Evolutionary conservation across 64 coral and sea anemone genomes (phyloP), one percentile per base, ranked within the genome.

Genomic region (Trachythela sp.): DNA sequence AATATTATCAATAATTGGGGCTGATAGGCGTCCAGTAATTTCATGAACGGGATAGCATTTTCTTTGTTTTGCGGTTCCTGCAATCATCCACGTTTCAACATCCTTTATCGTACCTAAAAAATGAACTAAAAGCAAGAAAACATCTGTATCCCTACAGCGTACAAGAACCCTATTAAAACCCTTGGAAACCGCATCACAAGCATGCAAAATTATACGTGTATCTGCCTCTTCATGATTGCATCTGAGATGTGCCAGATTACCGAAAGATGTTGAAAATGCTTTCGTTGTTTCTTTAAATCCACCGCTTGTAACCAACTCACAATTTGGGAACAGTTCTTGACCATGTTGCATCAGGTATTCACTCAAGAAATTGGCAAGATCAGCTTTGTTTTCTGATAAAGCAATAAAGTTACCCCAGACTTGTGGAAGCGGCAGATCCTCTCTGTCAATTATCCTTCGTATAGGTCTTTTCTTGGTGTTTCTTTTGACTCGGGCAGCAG

Each of bases 311-410:
- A 72, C 33, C 24, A 72, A 72, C 33, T 72, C 68, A 26, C 68
- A 72, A 35, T 72, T 27, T 14, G 68, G 68, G 10, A 72, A 27
- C 68, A 52, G 22, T 15, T 72, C 26, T 24, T 26, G 68, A 11
- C 15, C 68, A 26, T 72, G 68, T 26, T 72, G 68, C n/a, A 72
- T 72, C 17, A 29, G 15, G 24, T 22, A 72, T 14, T 72, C 26
- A 72, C 68, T 72, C 26, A 72, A 72, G 68, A 72, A 72, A 11
- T 72, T 72, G 26, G 68, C 68, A 72, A 72, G 68, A 72, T 72
- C 68, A 26, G 68, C 68, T 35, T 72, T 72, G 68, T 72, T 72
- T 72, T 27, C 68, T 31, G n/a, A 27, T 26, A 72, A 72, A 26
- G 68, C 24, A 72, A 72, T 72, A 72, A 72, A 72, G 29, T 72